Evolutionary conservation across 2,888 invertebrate genomes (phyloP).

Genomic region (Cephus runcator): DNA sequence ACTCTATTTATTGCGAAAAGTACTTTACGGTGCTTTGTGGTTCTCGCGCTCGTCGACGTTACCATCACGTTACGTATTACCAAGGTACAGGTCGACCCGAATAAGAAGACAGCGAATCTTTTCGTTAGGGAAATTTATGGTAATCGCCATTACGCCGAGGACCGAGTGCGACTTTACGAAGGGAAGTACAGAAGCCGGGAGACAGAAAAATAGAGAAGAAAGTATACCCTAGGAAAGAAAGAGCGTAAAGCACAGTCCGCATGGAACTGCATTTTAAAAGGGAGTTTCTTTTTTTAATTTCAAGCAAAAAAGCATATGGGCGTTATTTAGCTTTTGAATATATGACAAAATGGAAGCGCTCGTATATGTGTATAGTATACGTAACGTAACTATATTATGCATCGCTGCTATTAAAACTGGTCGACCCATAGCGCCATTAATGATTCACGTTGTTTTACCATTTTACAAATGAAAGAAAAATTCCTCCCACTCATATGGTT

Average conservation of each 20-base stretch:
- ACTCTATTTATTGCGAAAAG: neutral
- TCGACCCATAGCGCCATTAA: conserved; percentile 9
- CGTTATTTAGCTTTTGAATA: neutral
- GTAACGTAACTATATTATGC: conserved; percentile 4
- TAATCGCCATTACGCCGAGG: neutral
- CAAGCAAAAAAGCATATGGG: neutral
- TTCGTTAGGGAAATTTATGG: neutral
- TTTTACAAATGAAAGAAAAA: neutral
- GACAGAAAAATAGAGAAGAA: neutral
- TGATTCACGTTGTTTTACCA: conserved; percentile 13
- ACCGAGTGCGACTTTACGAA: neutral
- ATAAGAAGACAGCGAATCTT: neutral
- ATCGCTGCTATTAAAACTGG: conserved; percentile 26
- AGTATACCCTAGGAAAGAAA: neutral
- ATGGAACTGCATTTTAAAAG: neutral
- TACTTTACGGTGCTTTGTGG: neutral
- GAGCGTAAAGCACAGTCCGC: neutral
- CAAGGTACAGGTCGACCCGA: neutral
- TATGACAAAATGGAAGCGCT: neutral
- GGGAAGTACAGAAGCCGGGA: neutral
- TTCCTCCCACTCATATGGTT: neutral
- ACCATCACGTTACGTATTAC: neutral
- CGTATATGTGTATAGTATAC: neutral
- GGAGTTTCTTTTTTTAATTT: neutral
- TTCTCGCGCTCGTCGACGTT: neutral